A percentile compares a stretch with the other conserved stretches of the same genome.
Conservation (phyloP, 2,113 vertebrate species). For the Ctenomys sociabilis region DNA sequence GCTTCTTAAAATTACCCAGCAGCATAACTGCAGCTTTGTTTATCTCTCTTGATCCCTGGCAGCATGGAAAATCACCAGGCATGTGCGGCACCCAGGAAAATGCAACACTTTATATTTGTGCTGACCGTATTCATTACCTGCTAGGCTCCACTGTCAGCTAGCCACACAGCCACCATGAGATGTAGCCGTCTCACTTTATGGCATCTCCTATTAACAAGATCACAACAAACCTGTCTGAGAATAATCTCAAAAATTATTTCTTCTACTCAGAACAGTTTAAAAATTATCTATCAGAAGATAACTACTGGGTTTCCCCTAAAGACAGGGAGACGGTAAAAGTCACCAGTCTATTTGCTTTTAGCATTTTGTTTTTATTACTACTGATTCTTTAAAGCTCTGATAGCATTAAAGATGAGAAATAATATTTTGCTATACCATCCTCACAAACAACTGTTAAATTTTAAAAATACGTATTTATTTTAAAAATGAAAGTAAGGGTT, state of each 20-base stretch:
- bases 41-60: slow-evolving; percentile 45
- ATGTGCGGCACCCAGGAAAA: slow-evolving; percentile 63
- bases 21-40: slow-evolving; percentile 49
- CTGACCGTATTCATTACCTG: slow-evolving; percentile 55
- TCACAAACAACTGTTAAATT: not conserved
- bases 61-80: slow-evolving; percentile 70
- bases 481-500: not conserved
- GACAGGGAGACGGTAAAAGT: not conserved
- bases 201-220: slow-evolving; percentile 25
- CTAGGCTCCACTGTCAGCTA: slow-evolving; percentile 56
- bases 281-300: not conserved
- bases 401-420: not conserved
- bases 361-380: slow-evolving; percentile 24
- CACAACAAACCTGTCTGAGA: slow-evolving; percentile 25
- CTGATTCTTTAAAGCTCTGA: not conserved
- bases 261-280: slow-evolving; percentile 36
- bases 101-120: slow-evolving; percentile 65
- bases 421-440: not conserved
- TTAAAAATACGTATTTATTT: not conserved
- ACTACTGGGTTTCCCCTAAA: slow-evolving; percentile 17
- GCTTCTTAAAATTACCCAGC: slow-evolving; percentile 54
- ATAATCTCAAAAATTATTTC: slow-evolving; percentile 15
- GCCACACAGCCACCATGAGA: not conserved
- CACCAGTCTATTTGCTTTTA: slow-evolving; percentile 22
- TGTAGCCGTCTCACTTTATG: not conserved